Base-by-base conservation (phyloP, 1,140 invertebrate genomes). In the Spodoptera frugiperda region DNA sequence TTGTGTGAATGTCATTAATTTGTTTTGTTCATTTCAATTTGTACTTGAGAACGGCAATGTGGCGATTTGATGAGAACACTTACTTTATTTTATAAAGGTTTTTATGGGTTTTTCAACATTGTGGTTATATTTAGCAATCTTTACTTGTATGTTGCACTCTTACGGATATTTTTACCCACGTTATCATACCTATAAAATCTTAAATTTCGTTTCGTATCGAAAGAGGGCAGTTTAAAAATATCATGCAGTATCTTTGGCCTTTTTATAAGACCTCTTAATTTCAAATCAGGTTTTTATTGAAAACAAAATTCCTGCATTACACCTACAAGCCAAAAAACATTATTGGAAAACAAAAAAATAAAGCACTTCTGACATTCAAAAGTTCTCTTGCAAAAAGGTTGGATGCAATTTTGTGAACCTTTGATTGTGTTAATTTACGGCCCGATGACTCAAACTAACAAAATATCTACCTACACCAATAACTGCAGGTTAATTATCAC, bases 291-390 rank as follows among this genome's bases (percentile, higher is more conserved):
- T 71, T 71, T n/a, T 55, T 71, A 39, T 33, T 39, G 8, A n/a
- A 57, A 71, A 44, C 53, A 21, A 71, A 55, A 12, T 55, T 57
- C 11, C n/a, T 2, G 21, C 17, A 10, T 71, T 46, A 44, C 53
- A 21, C 17, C n/a, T 15, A 55, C 33, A 39, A 71, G 9, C 33
- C 46, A 53, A 53, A n/a, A 15, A 39, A 49, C 48, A 44, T 9
- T 71, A 54, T 71, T 54, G 53, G 53, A 57, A 65, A 65, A 55
- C n/a, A 54, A 55, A 71, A 30, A 55, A 65, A 55, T 15, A 54
- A 55, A 57, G 10, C 39, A 19, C 21, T 14, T 53, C 30, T 71
- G 51, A 71, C 68, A 71, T 71, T 71, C 53, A 71, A 44, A 71
- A 57, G 51, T 33, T 10, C 44, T 55, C 17, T 21, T 0, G 19